Evolutionary conservation across 2,113 vertebrate species (phyloP).

Genomic region (Nettapus auritus): DNA sequence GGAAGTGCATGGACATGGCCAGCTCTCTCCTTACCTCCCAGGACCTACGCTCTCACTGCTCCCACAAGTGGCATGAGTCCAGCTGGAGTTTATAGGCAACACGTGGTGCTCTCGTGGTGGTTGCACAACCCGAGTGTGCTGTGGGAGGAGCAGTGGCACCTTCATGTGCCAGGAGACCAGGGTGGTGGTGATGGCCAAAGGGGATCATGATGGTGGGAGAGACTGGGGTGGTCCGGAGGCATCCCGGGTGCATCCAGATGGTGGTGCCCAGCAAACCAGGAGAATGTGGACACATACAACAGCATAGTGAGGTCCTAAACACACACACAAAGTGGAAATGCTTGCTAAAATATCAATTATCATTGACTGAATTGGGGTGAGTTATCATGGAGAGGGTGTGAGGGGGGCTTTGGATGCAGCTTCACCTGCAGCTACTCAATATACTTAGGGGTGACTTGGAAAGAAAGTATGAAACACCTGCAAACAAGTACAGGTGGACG

Average conservation of each 20-base stretch:
- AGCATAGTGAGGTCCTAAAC: background rate
- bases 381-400: background rate
- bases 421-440: background rate
- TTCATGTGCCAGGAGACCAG: background rate
- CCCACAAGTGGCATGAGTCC: rapidly evolving
- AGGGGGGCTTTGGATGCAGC: background rate
- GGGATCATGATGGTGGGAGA: background rate
- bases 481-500: background rate
- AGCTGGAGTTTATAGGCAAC: rapidly evolving
- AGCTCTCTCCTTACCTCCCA: background rate
- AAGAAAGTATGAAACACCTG: background rate
- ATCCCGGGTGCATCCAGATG: rapidly evolving
- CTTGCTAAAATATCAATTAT: background rate
- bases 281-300: background rate
- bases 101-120: rapidly evolving
- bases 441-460: background rate
- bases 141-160: background rate
- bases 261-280: too few species aligned
- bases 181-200: background rate
- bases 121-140: background rate
- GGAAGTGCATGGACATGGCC: background rate
- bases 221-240: background rate
- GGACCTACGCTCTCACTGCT: rapidly evolving
- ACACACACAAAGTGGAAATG: background rate
- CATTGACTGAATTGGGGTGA: too few species aligned